Percentiles rank a stretch among this genome's conserved stretches.
These are phyloP conservation scores for Taeniopygia guttata DNA, from an alignment of 2,797 vertebrate genomes.

Conservation along the genomic window DNA sequence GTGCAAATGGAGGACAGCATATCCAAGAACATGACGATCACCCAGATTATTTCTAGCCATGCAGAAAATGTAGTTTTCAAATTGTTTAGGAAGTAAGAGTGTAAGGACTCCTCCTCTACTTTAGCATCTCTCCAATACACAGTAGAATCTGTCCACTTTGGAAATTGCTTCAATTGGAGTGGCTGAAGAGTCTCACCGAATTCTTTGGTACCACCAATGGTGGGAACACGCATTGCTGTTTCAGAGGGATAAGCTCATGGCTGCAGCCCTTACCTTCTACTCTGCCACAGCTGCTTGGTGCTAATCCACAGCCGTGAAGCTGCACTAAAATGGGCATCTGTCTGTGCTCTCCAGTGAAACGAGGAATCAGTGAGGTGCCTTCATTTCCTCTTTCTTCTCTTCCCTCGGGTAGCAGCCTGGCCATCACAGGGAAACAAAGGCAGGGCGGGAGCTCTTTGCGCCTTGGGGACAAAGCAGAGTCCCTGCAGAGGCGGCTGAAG, in stretches of 20 bases:
- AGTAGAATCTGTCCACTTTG: not conserved
- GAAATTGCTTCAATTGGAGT: not conserved
- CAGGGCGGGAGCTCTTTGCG: not conserved
- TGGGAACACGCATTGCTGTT: accelerated
- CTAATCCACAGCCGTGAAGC: not conserved
- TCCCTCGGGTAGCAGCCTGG: not conserved
- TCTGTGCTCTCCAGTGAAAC: not conserved
- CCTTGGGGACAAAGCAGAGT: not conserved
- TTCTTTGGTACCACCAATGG: not conserved
- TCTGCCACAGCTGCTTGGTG: not conserved
- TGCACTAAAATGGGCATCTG: not conserved
- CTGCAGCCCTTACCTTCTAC: not conserved
- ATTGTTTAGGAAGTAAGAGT: not conserved
- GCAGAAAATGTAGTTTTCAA: not conserved
- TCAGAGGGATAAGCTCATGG: not conserved
- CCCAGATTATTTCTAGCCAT: not conserved
- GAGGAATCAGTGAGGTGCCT: not conserved
- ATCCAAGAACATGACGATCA: not conserved
- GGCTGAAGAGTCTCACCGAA: not conserved
- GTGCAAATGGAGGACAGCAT: not conserved
- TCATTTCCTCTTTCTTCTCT: not conserved
- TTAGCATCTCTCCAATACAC: not conserved
- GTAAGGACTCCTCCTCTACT: not conserved
- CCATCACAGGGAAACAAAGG: not conserved
- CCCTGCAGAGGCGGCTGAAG: not conserved